Evolutionary conservation across 2,797 vertebrate species (phyloP), one percentile per base, ranked within the genome.

Genomic region (Rhinichthys osculus): DNA sequence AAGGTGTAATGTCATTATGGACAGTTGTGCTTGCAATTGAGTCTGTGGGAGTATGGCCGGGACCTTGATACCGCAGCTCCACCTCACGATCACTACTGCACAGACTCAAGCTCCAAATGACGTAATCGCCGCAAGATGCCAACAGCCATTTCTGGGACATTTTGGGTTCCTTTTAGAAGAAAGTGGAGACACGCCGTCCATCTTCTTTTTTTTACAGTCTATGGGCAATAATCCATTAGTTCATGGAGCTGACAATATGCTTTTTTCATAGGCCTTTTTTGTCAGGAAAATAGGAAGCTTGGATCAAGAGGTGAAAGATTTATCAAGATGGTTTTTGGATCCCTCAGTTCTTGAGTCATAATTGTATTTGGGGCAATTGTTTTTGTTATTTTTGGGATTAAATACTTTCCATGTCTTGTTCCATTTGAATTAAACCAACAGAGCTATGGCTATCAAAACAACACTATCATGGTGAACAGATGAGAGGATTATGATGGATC

Each of bases 401-500:
- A 30, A 52, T 70, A 79, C 33, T 4, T 50, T 14, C 9, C 42
- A 38, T 72, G 3, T 72, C 10, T 21, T 62, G 69, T 44, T 71
- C 52, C 38, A 27, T 82, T 42, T 3, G 14, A 42, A 57, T 82
- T 70, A 57, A 70, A 52, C 35, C 35, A n/a, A 42, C 3, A 1
- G 54, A 33, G 47, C 35, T 47, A 44, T 3, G 0, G 40, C 52
- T 44, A 44, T 82, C 54, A 83, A 73, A 83, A 83, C 66, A 81
- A 70, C 81, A 82, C 52, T 3, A 59, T 57, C 35, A 62, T 30
- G n/a, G 8, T 13, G 13, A 17, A 30, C 42, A 42, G 35, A 44
- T 57, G 27, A 83, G 16, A 64, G 54, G 74, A 87, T 44, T 77
- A 83, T 69, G 38, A 82, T 13, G 9, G 38, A 57, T 57, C 7